A percentile compares a stretch with the other conserved stretches of the same genome.
Conservation (phyloP, 1,140 invertebrate genomes). For the Caenorhabditis tropicalis region DNA sequence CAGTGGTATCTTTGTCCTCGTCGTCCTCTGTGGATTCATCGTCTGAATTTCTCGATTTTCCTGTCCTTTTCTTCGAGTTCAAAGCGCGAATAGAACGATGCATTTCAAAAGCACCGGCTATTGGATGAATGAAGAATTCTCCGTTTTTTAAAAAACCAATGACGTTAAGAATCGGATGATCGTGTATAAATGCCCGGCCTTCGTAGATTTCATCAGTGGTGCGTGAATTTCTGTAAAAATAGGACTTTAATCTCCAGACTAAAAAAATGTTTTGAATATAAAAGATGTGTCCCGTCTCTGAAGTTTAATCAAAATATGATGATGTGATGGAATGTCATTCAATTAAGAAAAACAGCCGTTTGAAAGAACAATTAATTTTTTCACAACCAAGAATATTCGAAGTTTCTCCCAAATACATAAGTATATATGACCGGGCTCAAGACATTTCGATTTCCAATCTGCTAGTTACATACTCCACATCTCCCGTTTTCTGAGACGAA, state of each 20-base stretch:
- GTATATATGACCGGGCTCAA: too few species aligned
- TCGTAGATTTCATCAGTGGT: constrained; percentile 36
- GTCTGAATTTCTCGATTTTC: not conserved
- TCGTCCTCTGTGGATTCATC: constrained; percentile 3
- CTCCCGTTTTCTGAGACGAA: not conserved
- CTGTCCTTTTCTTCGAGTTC: not conserved
- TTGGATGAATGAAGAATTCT: constrained; percentile 16
- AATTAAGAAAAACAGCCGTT: too few species aligned
- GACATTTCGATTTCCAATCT: too few species aligned
- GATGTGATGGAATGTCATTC: too few species aligned
- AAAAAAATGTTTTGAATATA: too few species aligned
- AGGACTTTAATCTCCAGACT: too few species aligned
- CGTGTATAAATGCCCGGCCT: constrained; percentile 8
- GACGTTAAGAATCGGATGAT: constrained; percentile 8
- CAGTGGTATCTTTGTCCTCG: not conserved
- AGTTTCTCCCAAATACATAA: too few species aligned
- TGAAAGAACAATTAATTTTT: too few species aligned
- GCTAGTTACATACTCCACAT: not conserved
- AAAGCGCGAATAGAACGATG: not conserved
- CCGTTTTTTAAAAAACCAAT: constrained; percentile 21
- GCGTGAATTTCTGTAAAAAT: not conserved
- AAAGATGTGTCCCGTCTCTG: too few species aligned
- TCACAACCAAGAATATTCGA: too few species aligned
- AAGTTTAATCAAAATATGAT: too few species aligned
- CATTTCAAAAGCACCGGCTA: constrained; percentile 43